Evolutionary conservation across 1,140 invertebrate genomes (phyloP).

Genomic region (Triops longicaudatus): DNA sequence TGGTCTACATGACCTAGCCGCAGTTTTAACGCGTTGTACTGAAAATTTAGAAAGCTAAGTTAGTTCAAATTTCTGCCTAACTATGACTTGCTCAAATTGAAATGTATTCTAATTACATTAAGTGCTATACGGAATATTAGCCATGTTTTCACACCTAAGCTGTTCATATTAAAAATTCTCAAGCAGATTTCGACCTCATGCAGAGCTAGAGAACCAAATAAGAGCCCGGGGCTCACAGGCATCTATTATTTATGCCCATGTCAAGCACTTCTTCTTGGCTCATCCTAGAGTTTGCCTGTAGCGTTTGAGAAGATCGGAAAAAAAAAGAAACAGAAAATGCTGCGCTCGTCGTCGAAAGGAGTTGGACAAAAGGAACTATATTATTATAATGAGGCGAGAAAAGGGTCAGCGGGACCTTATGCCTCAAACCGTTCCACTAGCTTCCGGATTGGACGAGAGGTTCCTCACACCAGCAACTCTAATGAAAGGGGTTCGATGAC

Average conservation of each 20-base stretch:
- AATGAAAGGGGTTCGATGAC: not conserved
- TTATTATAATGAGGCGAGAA: not conserved
- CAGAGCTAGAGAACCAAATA: not conserved
- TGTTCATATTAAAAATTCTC: not conserved
- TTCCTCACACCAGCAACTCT: not conserved
- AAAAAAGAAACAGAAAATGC: not conserved
- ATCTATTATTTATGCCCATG: constrained; percentile 7
- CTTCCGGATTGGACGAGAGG: not conserved
- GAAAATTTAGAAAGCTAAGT: no score
- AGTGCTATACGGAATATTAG: no score
- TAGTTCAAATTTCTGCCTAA: no score
- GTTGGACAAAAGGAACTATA: not conserved
- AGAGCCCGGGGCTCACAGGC: not conserved
- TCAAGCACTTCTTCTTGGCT: not conserved
- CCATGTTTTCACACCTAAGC: not conserved
- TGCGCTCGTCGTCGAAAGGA: not conserved
- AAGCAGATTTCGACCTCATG: not conserved
- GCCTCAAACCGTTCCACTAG: not conserved
- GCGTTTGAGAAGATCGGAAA: not conserved
- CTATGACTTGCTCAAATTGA: no score
- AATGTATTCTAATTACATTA: no score
- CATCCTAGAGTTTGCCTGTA: not conserved
- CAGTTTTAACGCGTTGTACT: no score
- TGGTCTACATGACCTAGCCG: no score
- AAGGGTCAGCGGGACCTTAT: not conserved